Percentiles rank a stretch among this genome's conserved stretches.
These are phyloP conservation scores for Halichoeres trimaculatus DNA, from an alignment of 2,113 vertebrate genomes.

Conservation along the genomic window DNA sequence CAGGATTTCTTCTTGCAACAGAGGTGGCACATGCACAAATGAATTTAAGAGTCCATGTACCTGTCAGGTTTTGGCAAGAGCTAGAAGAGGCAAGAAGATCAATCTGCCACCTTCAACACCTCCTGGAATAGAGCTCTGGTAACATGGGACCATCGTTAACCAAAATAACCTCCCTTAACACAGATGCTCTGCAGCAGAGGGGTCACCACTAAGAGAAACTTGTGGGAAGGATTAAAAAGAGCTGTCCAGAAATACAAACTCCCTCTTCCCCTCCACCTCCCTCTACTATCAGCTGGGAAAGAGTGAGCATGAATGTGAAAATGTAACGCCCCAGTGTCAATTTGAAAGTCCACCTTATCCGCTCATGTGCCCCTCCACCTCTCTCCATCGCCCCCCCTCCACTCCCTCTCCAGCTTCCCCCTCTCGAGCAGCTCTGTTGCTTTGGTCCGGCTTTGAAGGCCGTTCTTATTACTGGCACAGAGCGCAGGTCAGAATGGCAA, in stretches of 20 bases:
- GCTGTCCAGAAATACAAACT: conserved; percentile 56
- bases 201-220: conserved; percentile 67
- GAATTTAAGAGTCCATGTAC: conserved; percentile 32
- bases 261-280: conserved; percentile 37
- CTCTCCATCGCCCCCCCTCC: conserved; percentile 19
- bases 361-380: conserved; percentile 58
- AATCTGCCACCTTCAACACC: conserved; percentile 76
- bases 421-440: conserved; percentile 75
- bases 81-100: conserved; percentile 57
- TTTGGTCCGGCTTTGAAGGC: conserved; percentile 81
- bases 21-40: conserved; percentile 35
- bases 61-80: conserved; percentile 67
- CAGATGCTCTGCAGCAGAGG: conserved; percentile 53
- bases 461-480: conserved; percentile 84
- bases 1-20: conserved; percentile 7
- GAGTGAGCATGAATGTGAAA: conserved; percentile 76
- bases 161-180: conserved; percentile 70
- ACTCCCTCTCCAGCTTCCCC: conserved; percentile 36
- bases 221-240: conserved; percentile 47
- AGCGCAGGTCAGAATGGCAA: conserved; percentile 81
- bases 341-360: conserved; percentile 78
- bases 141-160: conserved; percentile 61
- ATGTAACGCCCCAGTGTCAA: conserved; percentile 77
- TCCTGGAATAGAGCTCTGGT: conserved; percentile 50
- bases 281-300: conserved; percentile 56